Evolutionary conservation across 2,797 vertebrate species (phyloP).

Genomic region (Artibeus lituratus): DNA sequence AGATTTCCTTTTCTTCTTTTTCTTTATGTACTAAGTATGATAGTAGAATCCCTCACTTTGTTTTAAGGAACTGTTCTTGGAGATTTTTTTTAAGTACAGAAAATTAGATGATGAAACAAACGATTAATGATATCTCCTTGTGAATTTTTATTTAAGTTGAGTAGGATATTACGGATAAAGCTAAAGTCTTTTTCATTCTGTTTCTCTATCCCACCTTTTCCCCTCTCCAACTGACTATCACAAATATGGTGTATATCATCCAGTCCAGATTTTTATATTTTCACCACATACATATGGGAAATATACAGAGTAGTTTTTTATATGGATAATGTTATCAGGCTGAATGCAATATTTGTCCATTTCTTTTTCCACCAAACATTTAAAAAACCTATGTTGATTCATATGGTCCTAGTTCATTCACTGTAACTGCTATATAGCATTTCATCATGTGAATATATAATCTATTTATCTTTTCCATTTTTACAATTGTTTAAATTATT

Average conservation of each 20-base stretch:
- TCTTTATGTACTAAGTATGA: too few species aligned
- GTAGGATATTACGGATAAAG: background rate
- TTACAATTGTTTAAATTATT: background rate
- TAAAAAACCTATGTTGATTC: background rate
- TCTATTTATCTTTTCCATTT: background rate
- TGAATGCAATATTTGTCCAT: background rate
- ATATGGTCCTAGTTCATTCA: background rate
- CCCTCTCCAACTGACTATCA: background rate
- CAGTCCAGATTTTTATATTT: background rate
- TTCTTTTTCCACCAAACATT: background rate
- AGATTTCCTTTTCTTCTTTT: background rate
- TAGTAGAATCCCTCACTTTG: background rate
- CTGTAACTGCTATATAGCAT: background rate
- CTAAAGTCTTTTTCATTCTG: background rate
- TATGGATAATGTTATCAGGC: background rate
- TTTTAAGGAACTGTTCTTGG: background rate
- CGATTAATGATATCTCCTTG: background rate
- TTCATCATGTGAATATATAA: background rate
- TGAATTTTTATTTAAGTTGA: slow-evolving; percentile 25
- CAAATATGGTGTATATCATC: background rate
- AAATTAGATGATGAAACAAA: slow-evolving; percentile 11
- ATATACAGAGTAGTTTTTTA: background rate
- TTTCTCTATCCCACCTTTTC: background rate
- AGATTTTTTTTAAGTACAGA: background rate
- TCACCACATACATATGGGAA: background rate